These are phyloP conservation scores for Frankliniella intonsa DNA, from an alignment of 2,888 invertebrate genomes.

Conservation along the genomic window DNA sequence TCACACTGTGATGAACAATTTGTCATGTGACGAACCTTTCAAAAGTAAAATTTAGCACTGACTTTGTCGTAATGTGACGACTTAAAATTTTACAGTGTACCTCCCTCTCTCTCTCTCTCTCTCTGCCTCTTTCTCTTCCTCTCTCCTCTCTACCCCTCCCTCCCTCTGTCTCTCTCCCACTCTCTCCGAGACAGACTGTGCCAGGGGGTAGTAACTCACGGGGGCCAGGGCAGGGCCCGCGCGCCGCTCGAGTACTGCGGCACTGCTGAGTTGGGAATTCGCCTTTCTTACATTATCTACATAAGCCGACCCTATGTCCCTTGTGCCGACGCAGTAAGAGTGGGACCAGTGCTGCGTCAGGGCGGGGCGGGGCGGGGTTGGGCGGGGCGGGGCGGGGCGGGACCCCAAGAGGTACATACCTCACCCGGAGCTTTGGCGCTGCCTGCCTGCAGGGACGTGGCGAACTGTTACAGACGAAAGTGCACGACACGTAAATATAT, in stretches of 20 bases:
- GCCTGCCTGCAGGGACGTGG: neutral
- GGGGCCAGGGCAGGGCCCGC: too few relatives aligned
- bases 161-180: neutral
- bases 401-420: neutral
- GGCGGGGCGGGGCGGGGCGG: neutral
- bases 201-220: too few relatives aligned
- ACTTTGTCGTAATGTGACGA: too few relatives aligned
- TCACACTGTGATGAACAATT: too few relatives aligned
- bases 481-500: too few relatives aligned
- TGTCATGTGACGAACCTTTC: too few relatives aligned
- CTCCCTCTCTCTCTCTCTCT: neutral
- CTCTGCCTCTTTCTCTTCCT: too few relatives aligned
- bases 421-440: neutral
- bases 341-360: neutral
- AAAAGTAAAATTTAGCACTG: too few relatives aligned
- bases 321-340: neutral
- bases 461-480: neutral
- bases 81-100: too few relatives aligned
- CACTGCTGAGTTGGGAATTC: conserved; percentile 6
- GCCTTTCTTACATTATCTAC: neutral
- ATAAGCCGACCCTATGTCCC: conserved; percentile 1
- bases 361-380: neutral
- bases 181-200: neutral
- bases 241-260: too few relatives aligned
- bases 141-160: too few relatives aligned